Percentiles rank a stretch among this genome's conserved stretches.
Conservation (phyloP, 2,113 vertebrate species). For the Odontesthes bonariensis region DNA sequence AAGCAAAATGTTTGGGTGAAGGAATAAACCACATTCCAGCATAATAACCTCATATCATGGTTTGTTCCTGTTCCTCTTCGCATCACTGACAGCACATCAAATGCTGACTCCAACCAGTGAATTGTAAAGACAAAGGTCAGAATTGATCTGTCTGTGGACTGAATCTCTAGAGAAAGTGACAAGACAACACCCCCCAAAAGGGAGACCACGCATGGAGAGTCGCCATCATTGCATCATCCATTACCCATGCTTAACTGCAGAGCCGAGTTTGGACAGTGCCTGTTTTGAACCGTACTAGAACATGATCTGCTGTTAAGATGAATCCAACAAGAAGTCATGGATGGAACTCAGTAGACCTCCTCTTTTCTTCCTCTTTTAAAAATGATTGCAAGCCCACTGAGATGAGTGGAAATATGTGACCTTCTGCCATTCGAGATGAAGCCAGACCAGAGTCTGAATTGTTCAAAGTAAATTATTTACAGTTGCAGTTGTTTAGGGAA, state of each 20-base stretch:
- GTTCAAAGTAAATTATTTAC: not conserved
- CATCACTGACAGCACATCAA: too few species aligned
- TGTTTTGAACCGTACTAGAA: not conserved
- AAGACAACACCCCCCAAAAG: too few species aligned
- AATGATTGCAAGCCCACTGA: conserved; percentile 18
- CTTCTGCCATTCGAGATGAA: conserved; percentile 25
- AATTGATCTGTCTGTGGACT: too few species aligned
- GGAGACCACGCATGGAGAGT: too few species aligned
- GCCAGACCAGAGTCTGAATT: not conserved
- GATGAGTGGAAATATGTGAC: conserved; percentile 3
- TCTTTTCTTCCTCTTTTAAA: conserved; percentile 13
- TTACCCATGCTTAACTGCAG: conserved; percentile 45
- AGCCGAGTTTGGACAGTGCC: conserved; percentile 22
- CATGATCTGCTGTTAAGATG: not conserved
- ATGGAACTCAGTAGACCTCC: conserved; percentile 23
- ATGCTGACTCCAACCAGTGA: too few species aligned
- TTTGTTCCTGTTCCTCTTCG: too few species aligned
- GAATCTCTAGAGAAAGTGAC: too few species aligned
- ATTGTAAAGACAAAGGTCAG: too few species aligned
- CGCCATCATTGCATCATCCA: conserved; percentile 9
- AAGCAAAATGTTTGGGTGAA: too few species aligned
- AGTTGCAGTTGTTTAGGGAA: not conserved
- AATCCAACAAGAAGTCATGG: not conserved
- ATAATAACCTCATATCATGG: too few species aligned
- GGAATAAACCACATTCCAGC: too few species aligned